Conservation (phyloP, 1,140 invertebrate genomes). For the Aleiodes sp. region DNA sequence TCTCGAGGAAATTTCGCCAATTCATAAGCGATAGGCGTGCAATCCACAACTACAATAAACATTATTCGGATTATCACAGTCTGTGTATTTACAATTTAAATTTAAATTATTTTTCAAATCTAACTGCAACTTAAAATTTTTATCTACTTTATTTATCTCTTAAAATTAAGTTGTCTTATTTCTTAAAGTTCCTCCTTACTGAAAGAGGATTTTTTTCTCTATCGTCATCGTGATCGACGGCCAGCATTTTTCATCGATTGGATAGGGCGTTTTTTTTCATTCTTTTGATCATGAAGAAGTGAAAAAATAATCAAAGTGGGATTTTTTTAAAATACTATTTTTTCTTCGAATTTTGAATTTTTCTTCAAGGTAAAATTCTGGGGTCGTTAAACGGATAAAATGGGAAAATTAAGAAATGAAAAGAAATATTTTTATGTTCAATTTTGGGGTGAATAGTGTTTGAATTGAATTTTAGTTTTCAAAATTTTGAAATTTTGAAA, state of each 20-base stretch:
- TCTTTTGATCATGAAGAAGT: neutral
- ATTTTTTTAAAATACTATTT: no score
- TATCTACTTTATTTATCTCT: constrained; percentile 36
- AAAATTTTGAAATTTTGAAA: neutral
- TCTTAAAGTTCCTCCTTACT: constrained; percentile 6
- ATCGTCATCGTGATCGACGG: constrained; percentile 25
- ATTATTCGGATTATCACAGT: constrained; percentile 67
- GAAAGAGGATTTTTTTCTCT: neutral
- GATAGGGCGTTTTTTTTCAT: neutral
- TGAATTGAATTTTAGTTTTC: neutral
- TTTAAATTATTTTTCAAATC: no score
- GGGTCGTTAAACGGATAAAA: neutral
- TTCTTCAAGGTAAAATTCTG: neutral
- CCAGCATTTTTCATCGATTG: constrained; percentile 27
- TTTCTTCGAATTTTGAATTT: no score
- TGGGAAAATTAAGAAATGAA: neutral
- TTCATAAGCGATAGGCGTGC: constrained; percentile 35
- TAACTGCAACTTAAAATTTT: no score
- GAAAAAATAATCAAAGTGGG: no score
- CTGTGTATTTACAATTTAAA: constrained; percentile 67
- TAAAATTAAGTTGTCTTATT: constrained; percentile 37
- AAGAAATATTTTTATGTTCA: no score
- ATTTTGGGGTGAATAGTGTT: no score
- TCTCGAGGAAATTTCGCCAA: no score
- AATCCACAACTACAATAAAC: constrained; percentile 53